Conservation (phyloP, 2,888 invertebrate genomes). For the Acleris laterana region DNA sequence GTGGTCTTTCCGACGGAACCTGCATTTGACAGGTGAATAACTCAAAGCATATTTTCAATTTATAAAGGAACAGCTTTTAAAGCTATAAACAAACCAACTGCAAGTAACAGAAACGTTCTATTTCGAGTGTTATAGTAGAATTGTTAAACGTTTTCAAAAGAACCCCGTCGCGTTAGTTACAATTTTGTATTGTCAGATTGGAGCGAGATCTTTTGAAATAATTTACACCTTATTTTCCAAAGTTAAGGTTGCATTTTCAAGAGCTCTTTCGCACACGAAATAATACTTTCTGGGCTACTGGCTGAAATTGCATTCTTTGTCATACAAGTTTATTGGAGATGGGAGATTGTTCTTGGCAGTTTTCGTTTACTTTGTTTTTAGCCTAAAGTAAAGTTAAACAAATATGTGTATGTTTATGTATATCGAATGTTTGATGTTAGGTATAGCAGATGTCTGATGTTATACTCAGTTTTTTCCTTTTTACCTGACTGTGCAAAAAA, state of each 20-base stretch:
- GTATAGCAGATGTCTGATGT: no score
- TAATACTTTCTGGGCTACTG: slow-evolving; percentile 30
- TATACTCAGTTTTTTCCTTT: no score
- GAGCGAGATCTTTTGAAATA: slow-evolving; percentile 45
- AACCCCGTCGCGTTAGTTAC: slow-evolving; percentile 51
- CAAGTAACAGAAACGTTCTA: not conserved
- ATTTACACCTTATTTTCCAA: slow-evolving; percentile 34
- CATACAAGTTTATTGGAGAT: slow-evolving; percentile 43
- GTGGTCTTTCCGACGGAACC: no score
- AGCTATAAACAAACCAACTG: no score
- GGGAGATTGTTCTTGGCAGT: slow-evolving; percentile 39
- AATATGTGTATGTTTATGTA: no score
- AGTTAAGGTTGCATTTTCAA: slow-evolving; percentile 2
- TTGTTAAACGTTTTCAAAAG: slow-evolving; percentile 43
- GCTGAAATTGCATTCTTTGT: slow-evolving; percentile 46
- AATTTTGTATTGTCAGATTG: slow-evolving; percentile 59
- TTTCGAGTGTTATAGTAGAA: slow-evolving; percentile 19
- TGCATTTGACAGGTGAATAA: no score
- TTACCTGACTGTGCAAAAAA: no score
- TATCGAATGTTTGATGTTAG: no score
- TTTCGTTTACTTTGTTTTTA: slow-evolving; percentile 16
- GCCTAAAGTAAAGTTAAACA: no score
- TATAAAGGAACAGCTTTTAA: no score
- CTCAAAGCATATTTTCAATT: no score
- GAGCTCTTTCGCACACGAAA: slow-evolving; percentile 13